phyloP scores from a whole-genome alignment of 1,140 invertebrate genomes.

The Lordiphosa mommai region DNA sequence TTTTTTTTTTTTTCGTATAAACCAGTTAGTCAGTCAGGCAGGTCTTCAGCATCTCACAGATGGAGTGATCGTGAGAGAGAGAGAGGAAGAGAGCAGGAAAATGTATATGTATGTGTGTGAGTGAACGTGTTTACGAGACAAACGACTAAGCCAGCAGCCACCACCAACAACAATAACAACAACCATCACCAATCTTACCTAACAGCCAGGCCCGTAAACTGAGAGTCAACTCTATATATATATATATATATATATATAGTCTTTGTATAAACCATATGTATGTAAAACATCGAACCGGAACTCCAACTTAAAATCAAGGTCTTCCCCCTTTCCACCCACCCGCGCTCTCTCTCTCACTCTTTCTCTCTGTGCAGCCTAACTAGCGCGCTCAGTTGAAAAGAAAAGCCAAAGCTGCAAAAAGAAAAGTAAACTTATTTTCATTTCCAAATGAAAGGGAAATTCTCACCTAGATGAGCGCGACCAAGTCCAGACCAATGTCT shows the following conservation, averaged over 20 bases:
- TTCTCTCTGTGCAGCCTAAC: not conserved
- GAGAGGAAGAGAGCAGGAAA: not conserved
- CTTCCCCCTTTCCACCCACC: not conserved
- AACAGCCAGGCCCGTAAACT: constrained; percentile 44
- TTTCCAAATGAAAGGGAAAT: constrained; percentile 79
- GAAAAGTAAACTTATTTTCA: constrained; percentile 79
- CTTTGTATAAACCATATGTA: no score
- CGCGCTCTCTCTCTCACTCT: not conserved
- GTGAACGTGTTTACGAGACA: constrained; percentile 67
- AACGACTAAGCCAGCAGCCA: constrained; percentile 26
- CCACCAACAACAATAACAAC: constrained; percentile 34
- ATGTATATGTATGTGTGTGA: constrained; percentile 32
- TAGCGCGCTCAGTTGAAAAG: not conserved
- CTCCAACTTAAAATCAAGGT: constrained; percentile 12
- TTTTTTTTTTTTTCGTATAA: constrained; percentile 51
- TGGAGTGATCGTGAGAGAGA: constrained; percentile 4
- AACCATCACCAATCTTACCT: constrained; percentile 59
- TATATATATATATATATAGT: not conserved
- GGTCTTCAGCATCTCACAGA: constrained; percentile 66
- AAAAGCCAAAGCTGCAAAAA: constrained; percentile 34
- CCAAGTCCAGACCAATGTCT: not conserved
- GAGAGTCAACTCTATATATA: constrained; percentile 24
- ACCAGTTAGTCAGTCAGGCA: constrained; percentile 63
- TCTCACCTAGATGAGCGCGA: constrained; percentile 68
- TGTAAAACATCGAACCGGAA: constrained; percentile 16